Base-by-base conservation (phyloP, 2,113 vertebrate species). In the Sceloporus tristichus region DNA sequence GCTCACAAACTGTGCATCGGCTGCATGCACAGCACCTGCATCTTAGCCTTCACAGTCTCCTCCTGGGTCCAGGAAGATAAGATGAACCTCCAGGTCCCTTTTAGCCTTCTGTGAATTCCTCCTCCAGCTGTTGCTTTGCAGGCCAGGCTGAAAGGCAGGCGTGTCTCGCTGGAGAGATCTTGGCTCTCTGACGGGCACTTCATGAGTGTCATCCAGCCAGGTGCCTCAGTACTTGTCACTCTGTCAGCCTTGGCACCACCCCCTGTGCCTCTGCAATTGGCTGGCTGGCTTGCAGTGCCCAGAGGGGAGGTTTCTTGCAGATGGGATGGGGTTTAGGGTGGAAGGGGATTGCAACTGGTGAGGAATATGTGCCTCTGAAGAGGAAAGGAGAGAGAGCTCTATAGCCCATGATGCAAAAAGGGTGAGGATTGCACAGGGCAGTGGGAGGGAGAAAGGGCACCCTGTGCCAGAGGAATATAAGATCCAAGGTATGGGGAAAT, bases 241-340 rank as follows among this genome's bases (percentile, higher is more conserved):
- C 25, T 54, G 42, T 74, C 81, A 78, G 87, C 48, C 42, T 48
- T 88, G 87, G 74, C 34, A 81, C 74, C 77, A 81, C 74, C 93
- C 89, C 73, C 29, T 18, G 84, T 85, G 62, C 93, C 88, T 87
- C 92, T 85, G 87, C 76, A 87, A 91, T 93, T 93, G 93, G 93
- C 87, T 89, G 79, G 53, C 79, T 84, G 79, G 74, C 80, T 87
- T 84, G 90, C 86, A 82, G 87, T 74, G 82, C 48, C n/a, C 73
- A 4, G 42, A 29, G 71, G 81, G 87, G 83, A 23, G 71, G 81
- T 68, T 77, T 81, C 10, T 10, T 87, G 73, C 74, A 68, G 62
- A 70, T 75, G 89, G 79, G 86, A 83, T 16, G 59, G 59, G 18
- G 59, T 62, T 62, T 62, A 62, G 59, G 18, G 80, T n/a, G 48